phyloP scores from a whole-genome alignment of 2,888 invertebrate genomes.

The Lordiphosa fenestrarum region DNA sequence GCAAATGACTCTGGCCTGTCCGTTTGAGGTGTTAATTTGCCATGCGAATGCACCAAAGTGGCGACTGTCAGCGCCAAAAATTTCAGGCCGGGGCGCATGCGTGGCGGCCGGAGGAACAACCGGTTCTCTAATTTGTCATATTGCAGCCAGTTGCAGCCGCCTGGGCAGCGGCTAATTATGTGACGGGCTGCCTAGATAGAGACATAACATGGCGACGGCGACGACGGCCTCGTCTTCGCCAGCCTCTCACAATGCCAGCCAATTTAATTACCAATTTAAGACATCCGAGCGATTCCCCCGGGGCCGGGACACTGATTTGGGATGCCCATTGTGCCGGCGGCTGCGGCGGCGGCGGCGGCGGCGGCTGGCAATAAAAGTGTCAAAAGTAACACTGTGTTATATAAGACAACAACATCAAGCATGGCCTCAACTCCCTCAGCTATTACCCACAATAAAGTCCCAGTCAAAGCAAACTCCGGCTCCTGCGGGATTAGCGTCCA shows the following conservation, averaged over 20 bases:
- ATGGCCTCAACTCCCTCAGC: constrained; percentile 59
- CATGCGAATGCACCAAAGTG: constrained; percentile 42
- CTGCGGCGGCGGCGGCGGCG: constrained; percentile 42
- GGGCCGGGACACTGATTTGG: constrained; percentile 19
- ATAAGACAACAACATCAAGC: constrained; percentile 64
- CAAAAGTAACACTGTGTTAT: constrained; percentile 76
- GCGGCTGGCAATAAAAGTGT: constrained; percentile 66
- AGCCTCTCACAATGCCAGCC: constrained; percentile 56
- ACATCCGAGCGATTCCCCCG: constrained; percentile 53
- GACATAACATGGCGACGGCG: constrained; percentile 45
- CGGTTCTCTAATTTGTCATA: constrained; percentile 44
- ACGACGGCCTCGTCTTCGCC: background rate
- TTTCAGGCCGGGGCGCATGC: constrained; percentile 34
- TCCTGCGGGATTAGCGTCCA: constrained; percentile 65
- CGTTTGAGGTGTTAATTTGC: constrained; percentile 63
- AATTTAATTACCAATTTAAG: constrained; percentile 74
- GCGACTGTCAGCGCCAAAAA: constrained; percentile 52
- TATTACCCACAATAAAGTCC: constrained; percentile 57
- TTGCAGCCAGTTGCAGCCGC: constrained; percentile 11
- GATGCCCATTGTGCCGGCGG: constrained; percentile 41
- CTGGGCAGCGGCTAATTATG: constrained; percentile 32
- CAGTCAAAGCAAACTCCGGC: constrained; percentile 18
- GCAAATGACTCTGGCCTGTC: constrained; percentile 58
- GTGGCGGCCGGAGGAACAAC: constrained; percentile 19
- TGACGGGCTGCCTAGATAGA: constrained; percentile 50